phyloP scores from a whole-genome alignment of 2,888 invertebrate species.

The Chrysina gloriosa region DNA sequence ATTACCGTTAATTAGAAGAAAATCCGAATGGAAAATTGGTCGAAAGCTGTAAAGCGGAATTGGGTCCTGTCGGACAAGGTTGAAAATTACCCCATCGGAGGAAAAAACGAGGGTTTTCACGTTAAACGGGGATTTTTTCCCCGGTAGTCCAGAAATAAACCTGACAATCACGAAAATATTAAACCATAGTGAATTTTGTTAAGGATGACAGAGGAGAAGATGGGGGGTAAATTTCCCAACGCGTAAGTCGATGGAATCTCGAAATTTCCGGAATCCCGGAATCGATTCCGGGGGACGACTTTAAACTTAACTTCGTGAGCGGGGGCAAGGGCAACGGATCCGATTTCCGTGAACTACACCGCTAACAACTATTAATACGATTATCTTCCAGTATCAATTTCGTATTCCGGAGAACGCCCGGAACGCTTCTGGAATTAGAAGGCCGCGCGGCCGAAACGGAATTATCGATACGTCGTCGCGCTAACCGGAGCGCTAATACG shows the following conservation, averaged over 20 bases:
- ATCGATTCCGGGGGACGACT: too few relatives aligned
- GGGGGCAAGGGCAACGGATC: too few relatives aligned
- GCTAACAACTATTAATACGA: conserved; percentile 45
- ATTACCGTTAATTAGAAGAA: conserved; percentile 25
- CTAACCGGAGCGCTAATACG: conserved; percentile 54
- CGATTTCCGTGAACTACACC: conserved; percentile 37
- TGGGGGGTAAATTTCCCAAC: too few relatives aligned
- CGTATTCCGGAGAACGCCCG: conserved; percentile 43
- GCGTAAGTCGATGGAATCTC: too few relatives aligned
- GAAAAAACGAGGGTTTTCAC: too few relatives aligned
- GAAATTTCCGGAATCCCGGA: too few relatives aligned
- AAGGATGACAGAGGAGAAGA: too few relatives aligned
- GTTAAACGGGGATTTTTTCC: too few relatives aligned
- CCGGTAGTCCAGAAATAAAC: too few relatives aligned
- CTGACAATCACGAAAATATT: too few relatives aligned
- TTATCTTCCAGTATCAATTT: conserved; percentile 53
- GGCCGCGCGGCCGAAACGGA: conserved; percentile 34
- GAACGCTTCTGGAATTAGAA: conserved; percentile 36
- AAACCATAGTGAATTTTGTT: too few relatives aligned
- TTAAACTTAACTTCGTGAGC: too few relatives aligned
- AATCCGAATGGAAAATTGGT: conserved; percentile 24
- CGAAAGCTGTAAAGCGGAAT: conserved; percentile 1
- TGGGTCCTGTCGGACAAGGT: background rate
- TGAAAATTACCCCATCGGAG: background rate
- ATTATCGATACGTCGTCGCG: conserved; percentile 41